Base-by-base conservation (phyloP, 1,140 invertebrate species). In the Hypsibius dujardini region DNA sequence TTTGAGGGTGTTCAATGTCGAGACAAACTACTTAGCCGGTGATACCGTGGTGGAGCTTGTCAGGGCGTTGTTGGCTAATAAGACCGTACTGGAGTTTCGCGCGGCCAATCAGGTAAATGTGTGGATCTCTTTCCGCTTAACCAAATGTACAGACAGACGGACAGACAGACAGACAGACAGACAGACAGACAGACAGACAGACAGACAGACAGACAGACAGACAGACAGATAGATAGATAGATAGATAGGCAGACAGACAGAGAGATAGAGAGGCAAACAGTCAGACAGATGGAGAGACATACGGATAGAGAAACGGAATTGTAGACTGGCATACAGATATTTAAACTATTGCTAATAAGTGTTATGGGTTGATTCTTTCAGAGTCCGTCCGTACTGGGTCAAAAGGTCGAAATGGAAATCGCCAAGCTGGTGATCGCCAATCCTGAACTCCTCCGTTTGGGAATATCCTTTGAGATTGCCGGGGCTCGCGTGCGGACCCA, bases 391-490 rank as follows among this genome's bases (percentile, higher is more conserved):
- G 87, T 95, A 72, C 84, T 98, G 75, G 72, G 80, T 40, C 76
- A 78, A 71, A 78, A 79, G 84, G 91, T 91, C 75, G 94, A 98
- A 85, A 96, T 95, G 90, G 90, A 94, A 84, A 92, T 98, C 74
- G 92, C 91, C 62, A 86, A 89, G 76, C 81, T 95, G 74, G 86
- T 98, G 72, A 90, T 93, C 80, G 87, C 92, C 78, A 98, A 97
- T 83, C 85, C 88, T 40, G 91, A 89, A 47, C 81, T 98, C 73
- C 83, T 96, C 75, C 85, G 90, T 80, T 85, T 97, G 73, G 93
- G 93, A 71, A 85, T 98, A 75, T 88, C 92, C 82, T 88, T 97
- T 76, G 92, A 96, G 83, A 94, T 92, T 81, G 92, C 93, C 77
- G 92, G 95, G 83, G 92, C 93, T 69, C 86, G 92, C 78, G 90